phyloP scores from a whole-genome alignment of 2,797 vertebrate genomes.

The Typhlichthys eigenmanni region DNA sequence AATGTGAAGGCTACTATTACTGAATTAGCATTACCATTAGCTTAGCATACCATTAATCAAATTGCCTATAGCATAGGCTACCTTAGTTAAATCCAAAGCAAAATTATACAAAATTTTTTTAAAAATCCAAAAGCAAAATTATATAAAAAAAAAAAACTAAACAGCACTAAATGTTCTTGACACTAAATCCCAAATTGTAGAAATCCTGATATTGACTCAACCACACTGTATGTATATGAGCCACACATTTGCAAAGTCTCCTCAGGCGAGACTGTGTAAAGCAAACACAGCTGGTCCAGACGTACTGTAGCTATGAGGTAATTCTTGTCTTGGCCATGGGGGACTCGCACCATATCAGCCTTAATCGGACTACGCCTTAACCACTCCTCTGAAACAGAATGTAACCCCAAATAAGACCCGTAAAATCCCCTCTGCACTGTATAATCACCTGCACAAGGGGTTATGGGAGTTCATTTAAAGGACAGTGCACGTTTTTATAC shows the following conservation, averaged over 20 bases:
- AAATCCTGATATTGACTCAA: too few relatives aligned
- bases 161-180: too few relatives aligned
- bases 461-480: constrained; percentile 42
- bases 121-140: too few relatives aligned
- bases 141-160: too few relatives aligned
- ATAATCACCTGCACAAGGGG: constrained; percentile 12
- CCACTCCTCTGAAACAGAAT: constrained; percentile 42
- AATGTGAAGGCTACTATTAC: background rate
- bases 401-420: constrained; percentile 34
- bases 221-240: background rate
- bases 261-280: constrained; percentile 23
- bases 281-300: constrained; percentile 60
- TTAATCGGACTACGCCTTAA: constrained; percentile 48
- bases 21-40: background rate
- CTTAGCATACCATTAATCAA: too few relatives aligned
- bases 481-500: constrained; percentile 6
- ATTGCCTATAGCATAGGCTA: too few relatives aligned
- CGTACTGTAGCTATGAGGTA: constrained; percentile 63
- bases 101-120: too few relatives aligned
- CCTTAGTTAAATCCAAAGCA: too few relatives aligned
- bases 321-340: constrained; percentile 58
- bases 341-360: constrained; percentile 68
- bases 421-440: constrained; percentile 39
- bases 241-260: background rate
- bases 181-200: too few relatives aligned